phyloP scores from a whole-genome alignment of 2,113 vertebrate species.

The Pterocles orientalis region DNA sequence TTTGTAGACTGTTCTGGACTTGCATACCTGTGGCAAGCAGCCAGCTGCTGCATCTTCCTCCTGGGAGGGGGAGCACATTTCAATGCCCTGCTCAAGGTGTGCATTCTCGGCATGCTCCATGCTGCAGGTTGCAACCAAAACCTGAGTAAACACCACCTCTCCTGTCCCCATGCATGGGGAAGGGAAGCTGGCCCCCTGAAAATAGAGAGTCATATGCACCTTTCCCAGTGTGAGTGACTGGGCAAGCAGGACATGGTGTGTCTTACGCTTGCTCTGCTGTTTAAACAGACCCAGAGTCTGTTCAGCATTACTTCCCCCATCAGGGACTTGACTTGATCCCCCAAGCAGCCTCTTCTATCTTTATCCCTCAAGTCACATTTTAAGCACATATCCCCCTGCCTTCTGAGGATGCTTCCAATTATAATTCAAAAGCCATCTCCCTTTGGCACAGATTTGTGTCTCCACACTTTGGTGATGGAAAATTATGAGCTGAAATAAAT shows the following conservation, averaged over 20 bases:
- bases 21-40: neutral
- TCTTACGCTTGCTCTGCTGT: neutral
- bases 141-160: neutral
- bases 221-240: neutral
- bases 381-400: neutral
- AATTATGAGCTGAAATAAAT: conserved; percentile 58
- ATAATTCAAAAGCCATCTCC: conserved; percentile 20
- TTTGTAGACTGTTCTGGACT: neutral
- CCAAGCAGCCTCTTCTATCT: neutral
- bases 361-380: conserved; percentile 14
- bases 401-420: neutral
- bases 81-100: neutral
- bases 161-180: neutral
- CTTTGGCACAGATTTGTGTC: conserved; percentile 45
- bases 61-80: neutral
- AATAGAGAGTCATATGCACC: neutral
- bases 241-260: neutral
- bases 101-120: neutral
- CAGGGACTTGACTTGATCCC: neutral
- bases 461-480: conserved; percentile 35
- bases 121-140: neutral
- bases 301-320: neutral
- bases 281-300: neutral
- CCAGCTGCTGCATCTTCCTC: neutral
- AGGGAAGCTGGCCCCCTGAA: neutral